phyloP scores from a whole-genome alignment of 2,888 invertebrate species.

The Volucella inanis region DNA sequence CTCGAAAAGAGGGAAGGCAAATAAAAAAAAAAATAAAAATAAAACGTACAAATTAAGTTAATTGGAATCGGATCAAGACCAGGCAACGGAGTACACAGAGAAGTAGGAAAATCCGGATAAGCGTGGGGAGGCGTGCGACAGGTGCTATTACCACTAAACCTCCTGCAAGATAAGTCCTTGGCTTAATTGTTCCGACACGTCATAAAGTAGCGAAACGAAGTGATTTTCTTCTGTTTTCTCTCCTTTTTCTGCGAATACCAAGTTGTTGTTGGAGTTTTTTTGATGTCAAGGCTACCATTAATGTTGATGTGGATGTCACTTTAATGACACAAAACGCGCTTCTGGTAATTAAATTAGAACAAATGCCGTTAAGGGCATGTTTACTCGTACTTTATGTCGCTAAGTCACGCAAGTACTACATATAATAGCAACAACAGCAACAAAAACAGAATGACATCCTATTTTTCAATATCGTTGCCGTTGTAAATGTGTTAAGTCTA shows the following conservation, averaged over 20 bases:
- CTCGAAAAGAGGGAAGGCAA: not conserved
- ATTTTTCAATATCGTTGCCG: constrained; percentile 31
- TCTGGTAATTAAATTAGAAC: constrained; percentile 61
- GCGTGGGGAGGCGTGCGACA: constrained; percentile 37
- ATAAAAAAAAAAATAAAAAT: not conserved
- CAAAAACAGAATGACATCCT: not conserved
- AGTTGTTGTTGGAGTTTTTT: not conserved
- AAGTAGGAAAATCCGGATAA: not conserved
- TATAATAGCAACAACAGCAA: not conserved
- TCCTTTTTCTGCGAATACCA: constrained; percentile 19
- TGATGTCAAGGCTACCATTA: too few relatives aligned
- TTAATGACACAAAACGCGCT: constrained; percentile 20
- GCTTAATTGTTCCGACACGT: constrained; percentile 64
- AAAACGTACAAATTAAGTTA: constrained; percentile 64
- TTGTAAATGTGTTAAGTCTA: constrained; percentile 33
- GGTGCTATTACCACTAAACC: constrained; percentile 54
- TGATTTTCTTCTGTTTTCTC: not conserved
- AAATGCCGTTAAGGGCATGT: constrained; percentile 56
- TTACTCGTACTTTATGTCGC: constrained; percentile 28
- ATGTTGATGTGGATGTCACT: constrained; percentile 27
- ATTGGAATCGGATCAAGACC: constrained; percentile 71
- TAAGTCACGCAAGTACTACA: constrained; percentile 49
- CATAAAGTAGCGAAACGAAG: constrained; percentile 28
- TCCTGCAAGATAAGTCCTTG: constrained; percentile 43
- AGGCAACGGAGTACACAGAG: not conserved